Base-by-base conservation (phyloP, 2,113 vertebrate species). In the Crotalus horridus region DNA sequence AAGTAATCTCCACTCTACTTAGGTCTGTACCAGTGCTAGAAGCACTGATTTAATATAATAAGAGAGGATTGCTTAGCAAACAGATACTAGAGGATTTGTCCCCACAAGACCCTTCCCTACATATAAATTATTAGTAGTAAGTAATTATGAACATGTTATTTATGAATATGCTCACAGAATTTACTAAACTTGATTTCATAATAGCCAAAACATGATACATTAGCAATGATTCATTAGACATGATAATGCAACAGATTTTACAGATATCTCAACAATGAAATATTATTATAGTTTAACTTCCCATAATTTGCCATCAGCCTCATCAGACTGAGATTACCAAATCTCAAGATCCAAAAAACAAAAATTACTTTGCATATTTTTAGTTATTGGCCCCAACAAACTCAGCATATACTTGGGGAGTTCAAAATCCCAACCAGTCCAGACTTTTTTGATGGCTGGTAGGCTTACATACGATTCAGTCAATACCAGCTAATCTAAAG, bases 1-100 rank as follows among this genome's bases (percentile, higher is more conserved):
- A 89, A 93, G 87, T 95, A 23, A 96, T 95, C 95, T 95, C 93
- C 91, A 94, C 39, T 48, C 81, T 92, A 94, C 92, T 90, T 94
- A 96, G 88, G 64, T 92, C 89, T 4, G 0, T 94, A 94, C 24
- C 53, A 53, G 4, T 88, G 59, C 51, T 26, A 33, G 3, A 39
- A 13, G 33, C 1, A 29, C 59, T 61, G 51, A 4, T 23, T 55
- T 59, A 85, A 91, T 24, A 6, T 29, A 39, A 17, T 39, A 20
- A 81, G 74, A 43, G n/a, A 20, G 87, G 12, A 64, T 9, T 64
- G 24, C 81, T 43, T 39, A 56, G 33, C 13, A 17, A 90, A n/a
- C 2, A 33, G 29, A 21, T 53, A 53, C 7, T 54, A 33, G 13
- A 48, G 13, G 56, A 59, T 39, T 85, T 91, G 51, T n/a, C 54